phyloP scores from a whole-genome alignment of 1,140 invertebrate genomes.

The Thaumetopoea pityocampa region DNA sequence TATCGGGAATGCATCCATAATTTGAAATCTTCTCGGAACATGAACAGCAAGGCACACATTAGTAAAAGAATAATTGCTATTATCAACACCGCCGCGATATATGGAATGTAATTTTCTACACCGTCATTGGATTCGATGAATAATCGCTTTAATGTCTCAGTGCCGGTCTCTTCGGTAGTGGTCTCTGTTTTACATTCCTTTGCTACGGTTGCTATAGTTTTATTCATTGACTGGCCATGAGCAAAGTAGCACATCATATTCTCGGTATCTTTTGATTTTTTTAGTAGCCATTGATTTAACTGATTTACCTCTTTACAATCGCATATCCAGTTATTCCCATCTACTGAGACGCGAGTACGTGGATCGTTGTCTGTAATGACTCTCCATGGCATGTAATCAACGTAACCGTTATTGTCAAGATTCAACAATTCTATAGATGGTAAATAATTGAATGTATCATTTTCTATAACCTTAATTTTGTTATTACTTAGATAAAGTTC shows the following conservation, averaged over 20 bases:
- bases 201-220: slow-evolving; percentile 64
- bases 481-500: slow-evolving; percentile 90
- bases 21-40: slow-evolving; percentile 89
- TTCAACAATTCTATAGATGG: slow-evolving; percentile 85
- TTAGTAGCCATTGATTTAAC: slow-evolving; percentile 79
- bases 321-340: slow-evolving; percentile 85
- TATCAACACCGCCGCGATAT: slow-evolving; percentile 86
- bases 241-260: slow-evolving; percentile 68
- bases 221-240: slow-evolving; percentile 66
- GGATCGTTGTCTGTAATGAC: slow-evolving; percentile 76
- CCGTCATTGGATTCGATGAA: slow-evolving; percentile 72
- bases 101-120: slow-evolving; percentile 83
- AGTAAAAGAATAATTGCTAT: slow-evolving; percentile 85
- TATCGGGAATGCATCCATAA: slow-evolving; percentile 93
- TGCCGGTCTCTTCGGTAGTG: slow-evolving; percentile 65
- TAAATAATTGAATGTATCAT: slow-evolving; percentile 85
- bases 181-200: slow-evolving; percentile 70
- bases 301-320: slow-evolving; percentile 80
- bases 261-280: slow-evolving; percentile 71
- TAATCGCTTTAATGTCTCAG: slow-evolving; percentile 75
- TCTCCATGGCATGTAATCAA: slow-evolving; percentile 86
- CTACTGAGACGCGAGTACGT: slow-evolving; percentile 78
- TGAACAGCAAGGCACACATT: slow-evolving; percentile 85
- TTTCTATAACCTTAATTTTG: slow-evolving; percentile 83
- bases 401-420: slow-evolving; percentile 87